Conservation (phyloP, 2,797 vertebrate species). For the Atherinosoma microstoma region DNA sequence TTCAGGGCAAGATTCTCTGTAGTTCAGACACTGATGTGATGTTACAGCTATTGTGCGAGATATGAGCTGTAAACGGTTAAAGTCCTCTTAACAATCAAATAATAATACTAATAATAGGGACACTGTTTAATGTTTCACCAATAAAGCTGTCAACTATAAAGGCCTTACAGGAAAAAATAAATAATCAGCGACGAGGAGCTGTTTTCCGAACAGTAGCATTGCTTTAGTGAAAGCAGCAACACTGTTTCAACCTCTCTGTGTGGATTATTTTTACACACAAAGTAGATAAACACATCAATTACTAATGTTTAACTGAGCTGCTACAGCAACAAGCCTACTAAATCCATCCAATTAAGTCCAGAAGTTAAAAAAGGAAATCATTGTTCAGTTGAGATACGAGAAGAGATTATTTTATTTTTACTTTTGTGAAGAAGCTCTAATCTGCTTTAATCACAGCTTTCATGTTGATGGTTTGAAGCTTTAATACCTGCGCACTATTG, state of each 20-base stretch:
- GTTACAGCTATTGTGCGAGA: conserved; percentile 39
- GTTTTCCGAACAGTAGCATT: conserved; percentile 53
- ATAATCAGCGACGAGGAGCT: conserved; percentile 34
- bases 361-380: conserved; percentile 26
- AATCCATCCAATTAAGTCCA: conserved; percentile 64
- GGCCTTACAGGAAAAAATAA: conserved; percentile 33
- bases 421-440: conserved; percentile 40
- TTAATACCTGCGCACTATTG: conserved; percentile 35
- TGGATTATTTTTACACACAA: conserved; percentile 63
- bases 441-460: conserved; percentile 56
- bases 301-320: conserved; percentile 59
- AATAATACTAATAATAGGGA: conserved; percentile 11
- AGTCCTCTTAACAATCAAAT: conserved; percentile 53
- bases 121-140: conserved; percentile 53
- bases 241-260: conserved; percentile 48
- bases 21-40: conserved; percentile 35
- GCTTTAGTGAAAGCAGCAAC: conserved; percentile 43
- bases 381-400: conserved; percentile 32
- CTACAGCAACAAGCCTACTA: conserved; percentile 35
- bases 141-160: conserved; percentile 52
- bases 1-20: conserved; percentile 24
- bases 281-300: conserved; percentile 65
- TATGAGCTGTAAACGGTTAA: conserved; percentile 45
- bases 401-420: conserved; percentile 22
- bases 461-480: conserved; percentile 30